Evolutionary conservation across 1,140 invertebrate species (phyloP).

Genomic region (Aphelinus certus): DNA sequence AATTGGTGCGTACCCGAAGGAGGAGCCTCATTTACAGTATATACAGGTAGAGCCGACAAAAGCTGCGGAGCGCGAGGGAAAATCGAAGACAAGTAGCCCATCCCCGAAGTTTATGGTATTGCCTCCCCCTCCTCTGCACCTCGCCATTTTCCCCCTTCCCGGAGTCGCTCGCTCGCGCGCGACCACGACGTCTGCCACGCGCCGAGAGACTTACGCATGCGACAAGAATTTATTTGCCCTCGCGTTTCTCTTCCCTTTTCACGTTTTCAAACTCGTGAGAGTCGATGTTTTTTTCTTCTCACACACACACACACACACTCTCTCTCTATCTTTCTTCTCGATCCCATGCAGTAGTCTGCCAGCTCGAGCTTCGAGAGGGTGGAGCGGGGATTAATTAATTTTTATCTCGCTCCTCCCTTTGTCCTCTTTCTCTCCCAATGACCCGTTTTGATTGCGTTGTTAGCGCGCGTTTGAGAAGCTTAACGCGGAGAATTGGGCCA

Average conservation of each 20-base stretch:
- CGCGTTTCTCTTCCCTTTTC: not conserved
- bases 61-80: not conserved
- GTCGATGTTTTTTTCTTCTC: constrained; percentile 13
- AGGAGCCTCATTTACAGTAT: constrained; percentile 7
- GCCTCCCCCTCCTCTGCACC: not conserved
- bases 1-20: constrained; percentile 1
- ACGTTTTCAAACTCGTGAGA: not conserved
- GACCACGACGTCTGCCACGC: too few relatives aligned
- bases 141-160: constrained; percentile 3
- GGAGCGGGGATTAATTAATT: constrained; percentile 25
- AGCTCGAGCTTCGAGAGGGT: too few relatives aligned
- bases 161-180: not conserved
- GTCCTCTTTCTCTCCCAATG: constrained; percentile 6
- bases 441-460: not conserved
- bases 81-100: constrained; percentile 17
- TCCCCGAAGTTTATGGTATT: constrained; percentile 11
- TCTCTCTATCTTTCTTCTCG: not conserved
- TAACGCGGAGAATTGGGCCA: too few relatives aligned
- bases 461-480: not conserved
- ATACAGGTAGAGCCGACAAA: not conserved
- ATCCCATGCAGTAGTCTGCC: not conserved
- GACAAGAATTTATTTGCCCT: too few relatives aligned
- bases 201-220: too few relatives aligned
- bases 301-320: not conserved
- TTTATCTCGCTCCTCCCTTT: constrained; percentile 18